Base-by-base conservation (phyloP, 2,797 vertebrate genomes). In the Muraenolepis orangiensis region DNA sequence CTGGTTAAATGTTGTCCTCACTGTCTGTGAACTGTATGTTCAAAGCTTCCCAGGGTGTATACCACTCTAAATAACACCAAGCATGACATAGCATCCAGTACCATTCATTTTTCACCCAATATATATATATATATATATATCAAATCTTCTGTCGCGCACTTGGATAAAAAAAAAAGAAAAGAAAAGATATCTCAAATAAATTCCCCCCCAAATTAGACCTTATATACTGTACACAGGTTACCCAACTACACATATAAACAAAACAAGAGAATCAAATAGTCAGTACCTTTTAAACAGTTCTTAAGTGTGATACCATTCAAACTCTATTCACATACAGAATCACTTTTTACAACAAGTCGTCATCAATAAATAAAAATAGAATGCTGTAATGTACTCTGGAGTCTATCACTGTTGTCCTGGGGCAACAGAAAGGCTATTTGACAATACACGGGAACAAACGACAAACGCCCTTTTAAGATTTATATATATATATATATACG, bases 351-450 rank as follows among this genome's bases (percentile, higher is more conserved):
- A 94, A 93, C 89, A 91, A 91, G 78, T 87, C 66, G 78, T 93
- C 85, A 82, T 92, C 90, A 93, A 94, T 94, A 94, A 94, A 94
- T 94, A 95, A 94, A 94, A 95, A 94, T 94, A 94, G 90, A 93
- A 91, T 90, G 92, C 86, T 91, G 89, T 93, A 85, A 84, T 91
- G 90, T 91, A 91, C 88, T 93, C 90, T 93, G 90, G 89, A 91
- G 84, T 91, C 91, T 93, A 94, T 91, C 89, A 84, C 90, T 89
- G 92, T 88, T 89, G 91, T 88, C 83, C 88, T 51, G 84, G 82
- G 86, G 90, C 92, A 94, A 91, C 91, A 92, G 90, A 88, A 90
- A 92, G 90, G 90, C 92, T 93, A 93, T 92, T 83, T 76, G 91
- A 94, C 91, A 90, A 92, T 89, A 94, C 91, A 77, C 92, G 91